Evolutionary conservation across 2,888 invertebrate genomes (phyloP), one percentile per base, ranked within the genome.

Genomic region (Gonocerus acuteangulatus): DNA sequence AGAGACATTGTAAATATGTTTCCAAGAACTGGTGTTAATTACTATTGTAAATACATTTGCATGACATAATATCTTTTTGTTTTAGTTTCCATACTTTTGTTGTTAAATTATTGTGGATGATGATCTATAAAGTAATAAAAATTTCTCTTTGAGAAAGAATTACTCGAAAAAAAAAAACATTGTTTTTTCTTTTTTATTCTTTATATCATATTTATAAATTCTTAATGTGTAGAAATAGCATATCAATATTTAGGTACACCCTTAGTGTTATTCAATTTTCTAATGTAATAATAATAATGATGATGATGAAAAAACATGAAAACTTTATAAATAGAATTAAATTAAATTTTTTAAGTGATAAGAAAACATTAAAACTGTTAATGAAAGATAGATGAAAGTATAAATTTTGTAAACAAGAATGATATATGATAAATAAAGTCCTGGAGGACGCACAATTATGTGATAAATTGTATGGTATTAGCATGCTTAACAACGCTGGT

Each of bases 41-140:
- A 54, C 42, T 23, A n/a, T 52, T 52, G 54, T 54, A 54, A 54
- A 54, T 54, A 54, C 23, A 54, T 44, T 44, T 54, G 54, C 54
- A 54, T 54, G 54, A 54, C 54, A 54, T 54, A 23, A 21, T 54
- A 36, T 54, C 23, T 54, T 13, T 54, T 27, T 27, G 9, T 27
- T 27, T 27, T 27, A 27, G 4, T 27, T 27, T 27, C 9, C 27
- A 23, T 39, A 42, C n/a, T 54, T 54, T 36, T 21, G 13, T 42
- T 54, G 19, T 13, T 9, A 54, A n/a, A 22, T 21, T 36, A 42
- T 22, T 15, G 34, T 54, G 15, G 19, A 21, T 54, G 54, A 42
- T 36, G 21, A 21, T 42, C n/a, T 15, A 42, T 7, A 42, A 42
- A 42, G 13, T 42, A 42, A 42, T 42, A 42, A 42, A 42, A 16